Evolutionary conservation across 2,797 vertebrate genomes (phyloP).

Genomic region (Staurois parvus): DNA sequence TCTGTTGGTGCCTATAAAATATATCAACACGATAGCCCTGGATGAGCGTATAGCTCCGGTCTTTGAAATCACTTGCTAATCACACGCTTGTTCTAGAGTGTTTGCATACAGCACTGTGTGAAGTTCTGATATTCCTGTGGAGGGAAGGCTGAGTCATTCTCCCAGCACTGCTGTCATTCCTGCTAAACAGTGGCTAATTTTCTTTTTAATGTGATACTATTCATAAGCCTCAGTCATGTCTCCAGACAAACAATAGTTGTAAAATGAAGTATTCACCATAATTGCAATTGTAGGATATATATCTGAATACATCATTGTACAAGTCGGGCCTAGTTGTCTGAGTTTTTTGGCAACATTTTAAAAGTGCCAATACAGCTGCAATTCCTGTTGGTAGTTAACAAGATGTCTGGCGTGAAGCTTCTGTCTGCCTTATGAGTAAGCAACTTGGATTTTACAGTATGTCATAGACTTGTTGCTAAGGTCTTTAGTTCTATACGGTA

Average conservation of each 20-base stretch:
- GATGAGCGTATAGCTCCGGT: constrained; percentile 23
- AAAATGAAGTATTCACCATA: constrained; percentile 67
- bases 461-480: constrained; percentile 24
- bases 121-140: constrained; percentile 52
- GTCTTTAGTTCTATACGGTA: not conserved
- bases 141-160: constrained; percentile 52
- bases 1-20: constrained; percentile 58
- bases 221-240: constrained; percentile 57
- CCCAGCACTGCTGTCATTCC: constrained; percentile 26
- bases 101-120: constrained; percentile 51
- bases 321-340: constrained; percentile 53
- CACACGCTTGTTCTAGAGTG: constrained; percentile 63
- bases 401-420: constrained; percentile 58
- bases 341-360: constrained; percentile 45
- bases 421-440: constrained; percentile 52
- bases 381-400: constrained; percentile 54
- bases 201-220: constrained; percentile 50
- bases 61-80: constrained; percentile 65
- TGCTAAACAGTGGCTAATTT: constrained; percentile 35
- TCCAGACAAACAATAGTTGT: constrained; percentile 45
- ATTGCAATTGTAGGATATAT: constrained; percentile 60
- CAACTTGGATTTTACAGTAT: not conserved
- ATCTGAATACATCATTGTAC: constrained; percentile 58
- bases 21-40: constrained; percentile 2
- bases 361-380: constrained; percentile 63